Percentiles rank a stretch among this genome's conserved stretches.
Conservation (phyloP, 2,888 invertebrate genomes). For the Oligia fasciuncula region DNA sequence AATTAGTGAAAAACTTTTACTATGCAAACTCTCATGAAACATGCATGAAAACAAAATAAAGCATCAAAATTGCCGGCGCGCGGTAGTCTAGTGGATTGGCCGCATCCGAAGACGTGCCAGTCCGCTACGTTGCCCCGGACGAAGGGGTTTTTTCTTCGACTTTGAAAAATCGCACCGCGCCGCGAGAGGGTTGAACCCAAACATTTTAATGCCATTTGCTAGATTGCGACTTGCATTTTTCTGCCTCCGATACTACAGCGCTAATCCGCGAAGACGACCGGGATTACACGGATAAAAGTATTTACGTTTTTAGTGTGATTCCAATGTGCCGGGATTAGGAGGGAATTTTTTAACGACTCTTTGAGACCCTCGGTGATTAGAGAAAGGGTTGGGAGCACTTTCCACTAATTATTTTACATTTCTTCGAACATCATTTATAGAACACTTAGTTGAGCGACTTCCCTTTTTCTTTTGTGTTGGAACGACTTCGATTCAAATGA, state of each 20-base stretch:
- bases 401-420: conserved; percentile 87
- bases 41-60: conserved; percentile 60
- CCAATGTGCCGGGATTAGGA: conserved; percentile 85
- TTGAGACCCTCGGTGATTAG: conserved; percentile 83
- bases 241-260: conserved; percentile 82
- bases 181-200: conserved; percentile 88
- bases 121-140: conserved; percentile 87
- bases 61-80: conserved; percentile 77
- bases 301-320: conserved; percentile 88
- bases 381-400: conserved; percentile 87
- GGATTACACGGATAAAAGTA: conserved; percentile 88
- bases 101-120: conserved; percentile 88
- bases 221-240: conserved; percentile 90
- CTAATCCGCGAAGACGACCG: conserved; percentile 88
- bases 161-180: conserved; percentile 88
- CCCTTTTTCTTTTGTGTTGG: conserved; percentile 68
- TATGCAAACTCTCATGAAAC: no score
- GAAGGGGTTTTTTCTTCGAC: conserved; percentile 88
- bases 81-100: conserved; percentile 74
- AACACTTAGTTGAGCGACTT: conserved; percentile 71
- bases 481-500: conserved; percentile 67
- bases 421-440: conserved; percentile 77
- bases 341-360: conserved; percentile 85
- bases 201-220: conserved; percentile 91
- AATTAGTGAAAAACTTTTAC: background rate